Percentiles rank a stretch among this genome's conserved stretches.
Conservation (phyloP, 1,140 invertebrate genomes). For the Drosophila nigrodunni region DNA sequence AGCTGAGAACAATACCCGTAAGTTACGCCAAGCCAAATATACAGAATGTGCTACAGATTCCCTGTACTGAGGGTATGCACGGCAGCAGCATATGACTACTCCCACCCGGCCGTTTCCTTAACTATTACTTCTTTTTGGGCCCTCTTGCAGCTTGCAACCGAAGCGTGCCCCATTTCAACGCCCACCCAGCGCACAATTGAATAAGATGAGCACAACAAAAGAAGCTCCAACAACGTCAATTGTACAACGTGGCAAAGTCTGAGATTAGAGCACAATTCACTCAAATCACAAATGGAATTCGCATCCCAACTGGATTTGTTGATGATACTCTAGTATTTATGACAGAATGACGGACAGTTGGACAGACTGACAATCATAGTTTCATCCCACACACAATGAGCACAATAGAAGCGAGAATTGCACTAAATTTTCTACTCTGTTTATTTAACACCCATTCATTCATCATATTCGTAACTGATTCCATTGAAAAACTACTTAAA, state of each 20-base stretch:
- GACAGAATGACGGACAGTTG: background rate
- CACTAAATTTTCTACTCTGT: background rate
- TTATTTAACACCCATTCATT: constrained; percentile 6
- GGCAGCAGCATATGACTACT: no score
- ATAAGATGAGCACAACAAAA: constrained; percentile 4
- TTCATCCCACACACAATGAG: constrained; percentile 16
- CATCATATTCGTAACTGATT: constrained; percentile 1
- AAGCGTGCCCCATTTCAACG: constrained; percentile 9
- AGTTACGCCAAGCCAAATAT: constrained; percentile 24
- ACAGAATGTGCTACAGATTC: constrained; percentile 21
- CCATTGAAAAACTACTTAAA: background rate
- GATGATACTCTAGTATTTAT: constrained; percentile 12
- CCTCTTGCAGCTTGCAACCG: background rate
- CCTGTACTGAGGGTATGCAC: no score
- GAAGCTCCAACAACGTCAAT: background rate
- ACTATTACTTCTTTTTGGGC: constrained; percentile 1
- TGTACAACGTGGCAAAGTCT: constrained; percentile 14
- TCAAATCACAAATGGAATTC: constrained; percentile 16
- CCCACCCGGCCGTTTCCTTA: no score
- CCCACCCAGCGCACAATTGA: constrained; percentile 13
- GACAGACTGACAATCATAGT: constrained; percentile 3
- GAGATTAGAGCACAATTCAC: constrained; percentile 36
- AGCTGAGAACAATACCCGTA: constrained; percentile 22
- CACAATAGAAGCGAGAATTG: constrained; percentile 20
- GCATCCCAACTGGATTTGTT: constrained; percentile 11